Evolutionary conservation across 2,113 vertebrate species (phyloP).

Genomic region (Vicugna pacos): DNA sequence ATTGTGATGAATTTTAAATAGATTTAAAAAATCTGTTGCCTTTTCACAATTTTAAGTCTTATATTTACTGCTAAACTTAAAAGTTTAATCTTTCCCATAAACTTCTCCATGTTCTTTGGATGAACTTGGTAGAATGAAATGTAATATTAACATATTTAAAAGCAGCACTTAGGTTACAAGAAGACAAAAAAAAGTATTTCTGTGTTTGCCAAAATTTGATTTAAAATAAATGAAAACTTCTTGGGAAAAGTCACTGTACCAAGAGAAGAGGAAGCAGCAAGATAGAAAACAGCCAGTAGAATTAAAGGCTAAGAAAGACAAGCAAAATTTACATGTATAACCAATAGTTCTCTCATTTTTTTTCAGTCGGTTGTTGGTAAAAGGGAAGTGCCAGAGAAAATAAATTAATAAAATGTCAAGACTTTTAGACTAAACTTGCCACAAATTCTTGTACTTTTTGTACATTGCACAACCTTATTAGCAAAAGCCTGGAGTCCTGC

Average conservation of each 20-base stretch:
- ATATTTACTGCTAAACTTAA: slow-evolving; percentile 29
- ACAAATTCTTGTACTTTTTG: not conserved
- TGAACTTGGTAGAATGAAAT: not conserved
- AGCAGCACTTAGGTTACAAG: not conserved
- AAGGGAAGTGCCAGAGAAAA: not conserved
- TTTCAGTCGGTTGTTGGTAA: not conserved
- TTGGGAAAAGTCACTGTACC: not conserved
- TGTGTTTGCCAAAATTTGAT: not conserved
- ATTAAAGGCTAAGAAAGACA: not conserved
- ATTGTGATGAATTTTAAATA: not conserved
- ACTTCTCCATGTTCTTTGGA: not conserved
- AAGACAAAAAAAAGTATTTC: not conserved
- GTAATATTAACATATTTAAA: not conserved
- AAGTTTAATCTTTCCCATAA: not conserved
- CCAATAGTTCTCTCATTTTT: not conserved
- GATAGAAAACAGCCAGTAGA: not conserved
- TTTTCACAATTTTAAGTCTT: slow-evolving; percentile 8
- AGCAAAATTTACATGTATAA: not conserved
- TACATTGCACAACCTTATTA: not conserved
- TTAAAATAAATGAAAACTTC: slow-evolving; percentile 44
- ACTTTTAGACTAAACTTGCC: not conserved
- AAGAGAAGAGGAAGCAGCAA: not conserved
- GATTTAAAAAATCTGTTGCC: not conserved
- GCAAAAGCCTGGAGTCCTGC: not conserved
- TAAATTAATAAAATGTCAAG: not conserved